These are phyloP conservation scores for Lepisosteus oculatus DNA, from an alignment of 2,113 vertebrate species.

Conservation along the genomic window DNA sequence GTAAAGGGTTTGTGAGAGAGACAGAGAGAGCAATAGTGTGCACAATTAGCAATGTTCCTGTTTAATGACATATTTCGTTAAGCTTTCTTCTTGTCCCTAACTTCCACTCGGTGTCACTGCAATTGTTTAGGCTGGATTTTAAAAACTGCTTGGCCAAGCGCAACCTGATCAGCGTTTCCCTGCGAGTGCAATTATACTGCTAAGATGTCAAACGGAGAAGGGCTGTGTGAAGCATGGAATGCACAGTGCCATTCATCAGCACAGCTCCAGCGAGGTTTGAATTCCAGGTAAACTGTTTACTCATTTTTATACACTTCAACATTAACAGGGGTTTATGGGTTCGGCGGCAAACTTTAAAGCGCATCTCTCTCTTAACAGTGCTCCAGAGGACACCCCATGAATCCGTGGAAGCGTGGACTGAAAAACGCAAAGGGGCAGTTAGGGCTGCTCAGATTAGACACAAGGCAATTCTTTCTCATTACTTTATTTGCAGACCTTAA, in stretches of 20 bases:
- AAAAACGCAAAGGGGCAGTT: background rate
- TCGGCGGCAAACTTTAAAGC: background rate
- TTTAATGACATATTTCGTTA: background rate
- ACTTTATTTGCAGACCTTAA: conserved; percentile 18
- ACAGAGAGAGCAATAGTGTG: background rate
- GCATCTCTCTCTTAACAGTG: conserved; percentile 6
- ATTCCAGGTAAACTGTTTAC: conserved; percentile 8
- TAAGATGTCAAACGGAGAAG: conserved; percentile 10
- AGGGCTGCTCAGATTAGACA: conserved; percentile 16
- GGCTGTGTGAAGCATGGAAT: conserved; percentile 7
- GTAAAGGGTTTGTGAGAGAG: no score
- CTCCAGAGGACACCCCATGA: background rate
- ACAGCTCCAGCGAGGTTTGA: conserved; percentile 2
- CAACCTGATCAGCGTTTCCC: conserved; percentile 11
- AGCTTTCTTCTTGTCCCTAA: background rate
- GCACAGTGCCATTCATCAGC: background rate
- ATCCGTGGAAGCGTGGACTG: background rate
- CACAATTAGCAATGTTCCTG: background rate
- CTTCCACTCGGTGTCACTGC: conserved; percentile 19
- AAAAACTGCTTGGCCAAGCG: conserved; percentile 25
- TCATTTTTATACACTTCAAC: conserved; percentile 8
- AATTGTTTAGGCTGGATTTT: conserved; percentile 16
- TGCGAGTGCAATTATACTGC: conserved; percentile 4
- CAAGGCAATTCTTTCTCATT: conserved; percentile 13
- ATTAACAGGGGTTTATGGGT: conserved; percentile 10